A percentile compares a stretch with the other conserved stretches of the same genome.
Evolutionary conservation across 2,797 vertebrate genomes (phyloP).

Genomic region (Vultur gryphus): DNA sequence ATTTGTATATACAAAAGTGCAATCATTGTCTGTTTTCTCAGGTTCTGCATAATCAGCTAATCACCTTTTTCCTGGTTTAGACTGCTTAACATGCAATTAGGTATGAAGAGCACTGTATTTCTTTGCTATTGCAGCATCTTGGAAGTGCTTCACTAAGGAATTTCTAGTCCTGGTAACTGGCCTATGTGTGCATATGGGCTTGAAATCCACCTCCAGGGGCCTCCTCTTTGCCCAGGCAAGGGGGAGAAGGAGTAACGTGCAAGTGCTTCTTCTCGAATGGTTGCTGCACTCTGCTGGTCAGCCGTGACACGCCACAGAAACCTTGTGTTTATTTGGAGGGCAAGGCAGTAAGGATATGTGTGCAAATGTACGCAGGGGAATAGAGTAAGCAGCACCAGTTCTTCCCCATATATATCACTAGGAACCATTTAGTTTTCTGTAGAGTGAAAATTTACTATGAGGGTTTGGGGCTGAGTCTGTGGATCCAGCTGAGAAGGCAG

Average conservation of each 20-base stretch:
- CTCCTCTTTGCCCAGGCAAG: background rate
- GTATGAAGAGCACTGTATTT: background rate
- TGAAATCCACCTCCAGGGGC: background rate
- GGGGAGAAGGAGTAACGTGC: background rate
- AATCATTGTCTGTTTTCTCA: background rate
- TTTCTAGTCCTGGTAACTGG: background rate
- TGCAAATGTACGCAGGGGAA: background rate
- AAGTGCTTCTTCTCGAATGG: background rate
- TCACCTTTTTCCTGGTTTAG: background rate
- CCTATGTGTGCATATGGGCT: background rate
- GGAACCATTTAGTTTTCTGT: background rate
- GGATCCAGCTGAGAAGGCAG: background rate
- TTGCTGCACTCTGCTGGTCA: slow-evolving; percentile 30
- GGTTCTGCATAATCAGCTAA: background rate
- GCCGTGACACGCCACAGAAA: background rate
- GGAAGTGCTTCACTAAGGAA: background rate
- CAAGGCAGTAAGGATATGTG: background rate
- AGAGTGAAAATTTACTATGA: background rate
- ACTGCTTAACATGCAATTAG: background rate
- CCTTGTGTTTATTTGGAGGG: background rate
- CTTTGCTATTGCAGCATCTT: background rate
- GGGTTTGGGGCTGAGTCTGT: background rate
- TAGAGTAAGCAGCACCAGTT: accelerated
- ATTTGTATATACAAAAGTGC: background rate
- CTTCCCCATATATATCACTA: accelerated